Evolutionary conservation across 1,140 invertebrate species (phyloP).

Genomic region (Drosophila sp.): DNA sequence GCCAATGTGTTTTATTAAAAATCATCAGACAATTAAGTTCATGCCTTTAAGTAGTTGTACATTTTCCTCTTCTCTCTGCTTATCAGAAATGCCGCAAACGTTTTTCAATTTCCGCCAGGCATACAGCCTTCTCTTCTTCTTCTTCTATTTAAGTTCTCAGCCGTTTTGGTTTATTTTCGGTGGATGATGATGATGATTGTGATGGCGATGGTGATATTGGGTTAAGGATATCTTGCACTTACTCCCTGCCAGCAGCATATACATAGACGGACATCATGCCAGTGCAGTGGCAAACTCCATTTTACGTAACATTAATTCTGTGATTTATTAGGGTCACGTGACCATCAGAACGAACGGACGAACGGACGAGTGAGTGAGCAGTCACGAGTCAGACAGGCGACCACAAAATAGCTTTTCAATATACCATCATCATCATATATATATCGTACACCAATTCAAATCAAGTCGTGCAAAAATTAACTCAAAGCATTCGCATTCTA

Average conservation of each 20-base stretch:
- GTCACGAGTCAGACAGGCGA: constrained; percentile 70
- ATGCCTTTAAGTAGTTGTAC: constrained; percentile 41
- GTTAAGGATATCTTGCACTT: constrained; percentile 19
- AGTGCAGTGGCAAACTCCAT: constrained; percentile 66
- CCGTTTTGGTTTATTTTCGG: no score
- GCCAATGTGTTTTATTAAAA: constrained; percentile 39
- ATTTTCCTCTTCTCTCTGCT: constrained; percentile 39
- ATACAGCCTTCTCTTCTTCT: no score
- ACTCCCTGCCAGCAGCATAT: neutral
- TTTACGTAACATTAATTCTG: constrained; percentile 83
- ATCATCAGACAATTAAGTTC: constrained; percentile 23
- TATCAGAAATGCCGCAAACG: constrained; percentile 79
- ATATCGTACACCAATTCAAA: constrained; percentile 20
- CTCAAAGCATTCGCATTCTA: constrained; percentile 35
- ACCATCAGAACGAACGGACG: constrained; percentile 77
- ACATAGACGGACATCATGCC: constrained; percentile 5
- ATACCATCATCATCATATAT: constrained; percentile 4
- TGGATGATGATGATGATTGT: constrained; percentile 39
- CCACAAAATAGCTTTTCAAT: constrained; percentile 55
- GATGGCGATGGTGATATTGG: constrained; percentile 36
- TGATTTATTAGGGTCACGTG: constrained; percentile 84
- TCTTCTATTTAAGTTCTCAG: no score
- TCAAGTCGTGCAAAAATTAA: constrained; percentile 57
- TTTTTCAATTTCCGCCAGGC: constrained; percentile 78
- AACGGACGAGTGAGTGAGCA: constrained; percentile 70